These are phyloP conservation scores for Tyria jacobaeae DNA, from an alignment of 2,888 invertebrate species.

Conservation along the genomic window DNA sequence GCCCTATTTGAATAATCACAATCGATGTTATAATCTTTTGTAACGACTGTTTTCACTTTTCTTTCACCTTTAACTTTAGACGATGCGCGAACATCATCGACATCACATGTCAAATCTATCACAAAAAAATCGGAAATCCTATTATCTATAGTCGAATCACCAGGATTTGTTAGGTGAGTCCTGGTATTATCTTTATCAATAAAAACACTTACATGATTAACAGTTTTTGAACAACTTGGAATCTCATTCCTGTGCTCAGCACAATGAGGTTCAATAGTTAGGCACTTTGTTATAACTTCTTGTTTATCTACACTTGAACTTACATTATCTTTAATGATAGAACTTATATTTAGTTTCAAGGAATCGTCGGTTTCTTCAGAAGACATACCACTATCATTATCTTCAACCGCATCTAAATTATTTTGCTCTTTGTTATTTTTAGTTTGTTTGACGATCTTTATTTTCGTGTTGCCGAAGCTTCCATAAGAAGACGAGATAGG, in stretches of 20 bases:
- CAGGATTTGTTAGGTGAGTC: conserved; percentile 47
- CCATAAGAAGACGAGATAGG: conserved; percentile 68
- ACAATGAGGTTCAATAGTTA: conserved; percentile 73
- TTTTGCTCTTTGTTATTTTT: conserved; percentile 49
- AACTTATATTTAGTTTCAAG: conserved; percentile 64
- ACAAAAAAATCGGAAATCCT: conserved; percentile 73
- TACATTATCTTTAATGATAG: conserved; percentile 60
- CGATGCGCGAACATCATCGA: conserved; percentile 61
- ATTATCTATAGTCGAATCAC: conserved; percentile 50
- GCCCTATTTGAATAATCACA: conserved; percentile 73
- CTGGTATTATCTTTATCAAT: conserved; percentile 55
- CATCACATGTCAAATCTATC: conserved; percentile 81
- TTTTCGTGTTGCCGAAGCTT: conserved; percentile 73
- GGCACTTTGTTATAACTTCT: conserved; percentile 79
- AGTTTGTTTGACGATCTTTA: conserved; percentile 54
- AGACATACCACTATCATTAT: conserved; percentile 80
- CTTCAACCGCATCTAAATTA: conserved; percentile 40
- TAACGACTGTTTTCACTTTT: conserved; percentile 56
- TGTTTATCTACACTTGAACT: conserved; percentile 59
- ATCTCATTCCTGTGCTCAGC: conserved; percentile 79
- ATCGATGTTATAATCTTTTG: conserved; percentile 66
- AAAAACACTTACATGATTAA: conserved; percentile 69
- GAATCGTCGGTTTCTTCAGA: conserved; percentile 82
- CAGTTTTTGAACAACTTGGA: conserved; percentile 79
- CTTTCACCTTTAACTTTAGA: conserved; percentile 52